Percentiles rank a stretch among this genome's conserved stretches.
These are phyloP conservation scores for Enteromius thamalakanensis DNA, from an alignment of 2,797 vertebrate genomes.

Conservation along the genomic window DNA sequence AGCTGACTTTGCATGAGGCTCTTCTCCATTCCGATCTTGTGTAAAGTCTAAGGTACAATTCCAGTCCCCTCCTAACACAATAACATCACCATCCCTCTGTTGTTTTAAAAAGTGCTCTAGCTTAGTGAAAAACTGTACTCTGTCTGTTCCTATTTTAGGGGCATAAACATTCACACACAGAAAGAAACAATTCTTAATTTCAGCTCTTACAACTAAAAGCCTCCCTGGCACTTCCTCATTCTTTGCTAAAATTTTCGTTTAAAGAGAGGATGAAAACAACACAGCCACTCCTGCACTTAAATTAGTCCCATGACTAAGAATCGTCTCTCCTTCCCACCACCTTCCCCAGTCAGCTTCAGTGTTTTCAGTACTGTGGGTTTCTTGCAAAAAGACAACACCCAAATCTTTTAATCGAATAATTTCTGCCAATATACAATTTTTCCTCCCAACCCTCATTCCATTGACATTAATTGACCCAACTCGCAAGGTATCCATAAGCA, in stretches of 20 bases:
- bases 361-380: not conserved
- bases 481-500: not conserved
- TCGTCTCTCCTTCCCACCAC: not conserved
- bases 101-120: not conserved
- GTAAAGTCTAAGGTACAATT: not conserved
- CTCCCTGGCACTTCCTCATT: not conserved
- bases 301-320: not conserved
- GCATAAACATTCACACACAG: conserved; percentile 3
- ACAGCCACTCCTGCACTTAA: not conserved
- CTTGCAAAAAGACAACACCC: not conserved
- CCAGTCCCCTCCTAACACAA: not conserved
- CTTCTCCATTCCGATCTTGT: not conserved
- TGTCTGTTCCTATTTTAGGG: not conserved
- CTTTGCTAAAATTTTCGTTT: not conserved
- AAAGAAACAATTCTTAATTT: not conserved
- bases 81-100: not conserved
- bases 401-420: not conserved
- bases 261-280: not conserved
- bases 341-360: not conserved
- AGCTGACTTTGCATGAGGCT: not conserved
- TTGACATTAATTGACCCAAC: not conserved
- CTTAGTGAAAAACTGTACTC: not conserved
- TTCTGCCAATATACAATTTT: not conserved
- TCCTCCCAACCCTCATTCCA: not conserved
- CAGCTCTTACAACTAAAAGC: not conserved